These are phyloP conservation scores for Drosophila dunni DNA, from an alignment of 1,140 invertebrate genomes.

Conservation along the genomic window DNA sequence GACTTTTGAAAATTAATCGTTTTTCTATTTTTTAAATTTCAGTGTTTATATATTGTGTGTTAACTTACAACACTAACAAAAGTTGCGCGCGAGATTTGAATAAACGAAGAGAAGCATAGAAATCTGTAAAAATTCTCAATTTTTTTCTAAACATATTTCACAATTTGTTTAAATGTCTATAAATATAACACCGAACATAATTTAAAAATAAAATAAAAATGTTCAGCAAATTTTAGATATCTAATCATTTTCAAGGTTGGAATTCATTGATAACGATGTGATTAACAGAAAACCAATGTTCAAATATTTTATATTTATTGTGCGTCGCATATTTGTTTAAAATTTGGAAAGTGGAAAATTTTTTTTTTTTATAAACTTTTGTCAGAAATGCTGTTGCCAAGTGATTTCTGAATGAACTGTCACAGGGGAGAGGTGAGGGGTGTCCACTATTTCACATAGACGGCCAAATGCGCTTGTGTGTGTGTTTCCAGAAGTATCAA, in stretches of 20 bases:
- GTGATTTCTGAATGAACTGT: conserved; percentile 39
- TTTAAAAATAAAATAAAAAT: too few relatives aligned
- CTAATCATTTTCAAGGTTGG: too few relatives aligned
- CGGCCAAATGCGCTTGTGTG: background rate
- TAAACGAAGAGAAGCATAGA: background rate
- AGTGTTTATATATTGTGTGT: too few relatives aligned
- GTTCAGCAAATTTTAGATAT: too few relatives aligned
- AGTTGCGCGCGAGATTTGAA: background rate
- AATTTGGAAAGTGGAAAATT: background rate
- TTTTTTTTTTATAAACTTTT: conserved; percentile 12
- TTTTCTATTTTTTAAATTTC: too few relatives aligned
- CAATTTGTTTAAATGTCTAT: background rate
- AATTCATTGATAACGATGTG: too few relatives aligned
- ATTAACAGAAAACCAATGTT: too few relatives aligned
- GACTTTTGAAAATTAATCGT: too few relatives aligned
- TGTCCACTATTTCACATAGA: conserved; percentile 50
- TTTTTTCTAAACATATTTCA: conserved; percentile 7
- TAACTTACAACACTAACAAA: too few relatives aligned
- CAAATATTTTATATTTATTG: too few relatives aligned
- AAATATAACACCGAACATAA: background rate
- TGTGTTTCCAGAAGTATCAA: conserved; percentile 63
- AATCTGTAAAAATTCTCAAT: background rate
- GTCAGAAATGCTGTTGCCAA: conserved; percentile 58
- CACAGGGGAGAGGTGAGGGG: conserved; percentile 1
- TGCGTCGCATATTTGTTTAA: background rate